Base-by-base conservation (phyloP, 35 echinoderm and acorn worm genomes). In the Lytechinus pictus region DNA sequence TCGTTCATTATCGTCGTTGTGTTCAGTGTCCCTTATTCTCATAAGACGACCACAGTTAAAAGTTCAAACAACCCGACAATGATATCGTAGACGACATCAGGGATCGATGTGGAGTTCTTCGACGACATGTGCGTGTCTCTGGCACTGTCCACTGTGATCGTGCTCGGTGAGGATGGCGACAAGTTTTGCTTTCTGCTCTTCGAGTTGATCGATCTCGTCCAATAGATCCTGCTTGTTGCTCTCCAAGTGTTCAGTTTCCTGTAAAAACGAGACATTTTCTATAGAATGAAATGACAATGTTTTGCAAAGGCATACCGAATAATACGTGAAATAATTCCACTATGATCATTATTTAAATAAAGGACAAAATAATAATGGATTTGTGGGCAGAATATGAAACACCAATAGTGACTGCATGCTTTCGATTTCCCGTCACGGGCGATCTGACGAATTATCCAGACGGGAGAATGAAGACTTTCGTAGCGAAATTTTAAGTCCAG, bases 181-280 rank as follows among this genome's bases (percentile, higher is more conserved):
- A 4, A 93, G 54, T 27, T 93, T 53, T 24, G 92, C 53, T 54
- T 93, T 93, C n/a, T 93, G 92, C 8, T 54, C 53, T 57, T 93
- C 92, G 5, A 93, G 92, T 55, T 57, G n/a, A 5, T 93, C 92
- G 92, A 93, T 93, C 53, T 93, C 92, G 54, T 93, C 92, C 13
- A 93, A 16, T 24, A 93, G 92, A 4, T 93, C 92, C 28, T 93
- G 92, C 9, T 93, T 93, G 54, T 27, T 57, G 52, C 52, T 93
- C 54, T 93, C 92, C 14, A 93, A 16, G 8, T 16, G 9, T n/a
- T 93, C 92, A 10, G 92, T 93, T 55, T 93, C 92, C 92, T 93
- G 92, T 8, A 44, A 90, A 13, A 54, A 90, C 6, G n/a, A 4
- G 10, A 54, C 9, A 79, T n/a, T 60, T 60, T 58, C 9, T 44